phyloP scores from a whole-genome alignment of 2,888 invertebrate genomes.

The Disparrhopalites patrizii region DNA sequence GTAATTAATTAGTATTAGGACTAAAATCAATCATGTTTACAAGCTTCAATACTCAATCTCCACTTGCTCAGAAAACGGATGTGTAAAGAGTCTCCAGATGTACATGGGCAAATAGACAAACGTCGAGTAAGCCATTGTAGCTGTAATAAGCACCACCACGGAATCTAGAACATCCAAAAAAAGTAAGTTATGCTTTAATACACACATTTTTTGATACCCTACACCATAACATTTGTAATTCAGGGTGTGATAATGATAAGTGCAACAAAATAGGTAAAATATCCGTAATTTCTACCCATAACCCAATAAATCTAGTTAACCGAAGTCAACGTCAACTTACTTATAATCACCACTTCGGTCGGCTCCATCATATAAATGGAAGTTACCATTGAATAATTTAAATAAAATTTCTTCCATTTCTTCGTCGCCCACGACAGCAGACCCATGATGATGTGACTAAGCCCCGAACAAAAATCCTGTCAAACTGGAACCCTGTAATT shows the following conservation, averaged over 20 bases:
- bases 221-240: too few species aligned
- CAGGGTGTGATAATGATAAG: too few species aligned
- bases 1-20: too few species aligned
- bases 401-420: constrained; percentile 38
- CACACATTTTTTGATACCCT: too few species aligned
- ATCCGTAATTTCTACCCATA: too few species aligned
- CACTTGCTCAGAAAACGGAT: constrained; percentile 10
- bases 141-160: constrained; percentile 54
- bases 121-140: constrained; percentile 58
- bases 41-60: background rate
- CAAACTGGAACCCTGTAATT: too few species aligned
- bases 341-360: constrained; percentile 55
- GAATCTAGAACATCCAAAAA: constrained; percentile 54
- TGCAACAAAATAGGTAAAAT: too few species aligned
- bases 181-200: too few species aligned
- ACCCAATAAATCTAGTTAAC: too few species aligned
- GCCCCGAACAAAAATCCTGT: too few species aligned
- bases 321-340: constrained; percentile 49
- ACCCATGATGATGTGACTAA: constrained; percentile 18
- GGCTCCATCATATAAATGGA: constrained; percentile 56
- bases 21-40: too few species aligned
- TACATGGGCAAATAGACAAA: constrained; percentile 60
- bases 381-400: constrained; percentile 55
- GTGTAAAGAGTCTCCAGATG: constrained; percentile 50
- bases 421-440: constrained; percentile 9